Percentiles rank a stretch among this genome's conserved stretches.
Conservation (phyloP, 1,140 invertebrate genomes). For the Pomacea maculata region DNA sequence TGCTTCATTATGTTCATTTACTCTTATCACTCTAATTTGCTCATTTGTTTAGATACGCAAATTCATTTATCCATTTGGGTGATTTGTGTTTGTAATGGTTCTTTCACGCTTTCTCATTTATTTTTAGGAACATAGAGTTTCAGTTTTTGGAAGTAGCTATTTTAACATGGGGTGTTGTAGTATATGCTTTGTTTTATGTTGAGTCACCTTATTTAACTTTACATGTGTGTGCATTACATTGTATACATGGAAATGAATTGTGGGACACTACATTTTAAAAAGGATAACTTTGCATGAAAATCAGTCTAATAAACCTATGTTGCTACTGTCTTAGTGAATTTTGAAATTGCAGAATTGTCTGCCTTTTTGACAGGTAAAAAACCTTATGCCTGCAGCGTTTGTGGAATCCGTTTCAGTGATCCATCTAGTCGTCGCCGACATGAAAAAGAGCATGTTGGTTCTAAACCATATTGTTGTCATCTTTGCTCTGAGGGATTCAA, state of each 20-base stretch:
- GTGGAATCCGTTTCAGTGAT: constrained; percentile 71
- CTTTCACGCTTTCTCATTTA: background rate
- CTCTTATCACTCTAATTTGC: too few species aligned
- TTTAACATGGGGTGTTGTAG: too few species aligned
- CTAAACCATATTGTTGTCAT: constrained; percentile 59
- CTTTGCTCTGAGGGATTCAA: constrained; percentile 56
- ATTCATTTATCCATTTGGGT: too few species aligned
- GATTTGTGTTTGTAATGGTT: background rate
- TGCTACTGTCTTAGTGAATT: too few species aligned
- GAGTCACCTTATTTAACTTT: too few species aligned
- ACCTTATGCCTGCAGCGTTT: constrained; percentile 94
- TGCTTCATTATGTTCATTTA: too few species aligned
- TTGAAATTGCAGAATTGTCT: background rate
- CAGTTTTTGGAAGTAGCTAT: background rate
- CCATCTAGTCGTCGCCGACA: constrained; percentile 57
- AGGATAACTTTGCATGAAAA: too few species aligned
- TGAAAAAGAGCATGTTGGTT: constrained; percentile 66
- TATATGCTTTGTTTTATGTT: too few species aligned
- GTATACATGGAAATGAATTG: background rate
- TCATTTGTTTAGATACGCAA: too few species aligned
- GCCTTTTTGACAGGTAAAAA: constrained; percentile 78
- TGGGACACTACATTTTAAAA: too few species aligned
- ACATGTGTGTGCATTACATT: background rate
- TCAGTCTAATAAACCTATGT: too few species aligned
- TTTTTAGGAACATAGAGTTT: background rate